Percentiles rank a stretch among this genome's conserved stretches.
These are phyloP conservation scores for Eupithecia exiguata DNA, from an alignment of 2,888 invertebrate species.

Conservation along the genomic window DNA sequence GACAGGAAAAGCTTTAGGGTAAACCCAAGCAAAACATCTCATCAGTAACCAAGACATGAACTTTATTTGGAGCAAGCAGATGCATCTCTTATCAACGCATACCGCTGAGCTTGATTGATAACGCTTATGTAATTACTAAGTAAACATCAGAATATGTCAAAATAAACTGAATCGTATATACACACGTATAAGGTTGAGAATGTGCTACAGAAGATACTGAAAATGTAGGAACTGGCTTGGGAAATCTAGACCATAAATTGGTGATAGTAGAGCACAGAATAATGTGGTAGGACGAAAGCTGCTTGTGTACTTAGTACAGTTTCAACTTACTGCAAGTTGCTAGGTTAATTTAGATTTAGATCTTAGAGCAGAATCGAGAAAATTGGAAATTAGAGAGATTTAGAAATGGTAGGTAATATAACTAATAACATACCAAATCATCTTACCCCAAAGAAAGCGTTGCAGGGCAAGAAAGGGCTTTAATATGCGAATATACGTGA, in stretches of 20 bases:
- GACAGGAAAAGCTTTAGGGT: neutral
- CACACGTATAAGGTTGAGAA: neutral
- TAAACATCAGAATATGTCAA: slow-evolving; percentile 19
- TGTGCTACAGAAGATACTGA: neutral
- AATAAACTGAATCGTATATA: neutral
- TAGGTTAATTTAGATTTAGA: neutral
- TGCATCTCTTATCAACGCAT: slow-evolving; percentile 45
- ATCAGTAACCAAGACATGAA: slow-evolving; percentile 32
- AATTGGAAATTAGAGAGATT: neutral
- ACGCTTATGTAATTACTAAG: slow-evolving; percentile 39
- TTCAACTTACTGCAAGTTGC: neutral
- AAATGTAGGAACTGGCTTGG: neutral
- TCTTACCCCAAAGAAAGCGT: neutral
- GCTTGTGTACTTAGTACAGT: neutral
- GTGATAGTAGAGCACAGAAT: neutral
- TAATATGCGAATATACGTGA: neutral
- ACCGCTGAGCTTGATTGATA: slow-evolving; percentile 45
- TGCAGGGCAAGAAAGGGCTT: neutral
- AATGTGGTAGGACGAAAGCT: neutral
- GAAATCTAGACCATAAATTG: slow-evolving; percentile 6
- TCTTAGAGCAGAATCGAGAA: neutral
- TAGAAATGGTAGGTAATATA: neutral
- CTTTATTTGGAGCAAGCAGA: slow-evolving; percentile 45
- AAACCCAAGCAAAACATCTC: neutral
- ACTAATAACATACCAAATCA: neutral